These are phyloP conservation scores for Copidosoma floridanum DNA, from an alignment of 1,140 invertebrate genomes.

Conservation along the genomic window DNA sequence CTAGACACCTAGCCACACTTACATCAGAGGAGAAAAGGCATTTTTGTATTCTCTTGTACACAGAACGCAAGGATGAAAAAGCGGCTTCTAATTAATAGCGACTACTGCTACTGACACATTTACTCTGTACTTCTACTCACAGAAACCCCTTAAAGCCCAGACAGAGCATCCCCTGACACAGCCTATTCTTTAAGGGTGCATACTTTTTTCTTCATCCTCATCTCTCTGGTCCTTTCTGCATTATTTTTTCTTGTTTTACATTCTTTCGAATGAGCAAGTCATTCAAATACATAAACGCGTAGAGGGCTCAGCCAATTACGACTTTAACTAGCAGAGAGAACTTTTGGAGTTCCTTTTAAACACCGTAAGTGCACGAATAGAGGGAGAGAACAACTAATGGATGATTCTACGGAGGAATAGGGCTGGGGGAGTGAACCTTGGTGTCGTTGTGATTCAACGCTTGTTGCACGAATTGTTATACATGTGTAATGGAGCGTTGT, in stretches of 20 bases:
- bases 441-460: too few species aligned
- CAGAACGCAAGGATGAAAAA: not conserved
- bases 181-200: conserved; percentile 1
- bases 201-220: not conserved
- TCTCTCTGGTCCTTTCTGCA: not conserved
- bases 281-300: too few species aligned
- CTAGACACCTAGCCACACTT: too few species aligned
- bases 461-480: too few species aligned
- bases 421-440: too few species aligned
- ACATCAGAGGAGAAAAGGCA: too few species aligned
- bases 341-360: conserved; percentile 29
- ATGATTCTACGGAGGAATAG: too few species aligned
- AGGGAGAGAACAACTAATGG: conserved; percentile 23
- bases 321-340: conserved; percentile 17
- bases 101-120: conserved; percentile 40
- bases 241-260: too few species aligned
- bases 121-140: conserved; percentile 39
- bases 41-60: too few species aligned
- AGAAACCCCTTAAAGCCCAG: conserved; percentile 37
- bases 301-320: conserved; percentile 23
- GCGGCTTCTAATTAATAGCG: conserved; percentile 41
- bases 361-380: too few species aligned
- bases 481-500: conserved; percentile 14
- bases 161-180: too few species aligned
- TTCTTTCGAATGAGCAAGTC: too few species aligned